Conservation (phyloP, 2,113 vertebrate species). For the Suricata suricatta region DNA sequence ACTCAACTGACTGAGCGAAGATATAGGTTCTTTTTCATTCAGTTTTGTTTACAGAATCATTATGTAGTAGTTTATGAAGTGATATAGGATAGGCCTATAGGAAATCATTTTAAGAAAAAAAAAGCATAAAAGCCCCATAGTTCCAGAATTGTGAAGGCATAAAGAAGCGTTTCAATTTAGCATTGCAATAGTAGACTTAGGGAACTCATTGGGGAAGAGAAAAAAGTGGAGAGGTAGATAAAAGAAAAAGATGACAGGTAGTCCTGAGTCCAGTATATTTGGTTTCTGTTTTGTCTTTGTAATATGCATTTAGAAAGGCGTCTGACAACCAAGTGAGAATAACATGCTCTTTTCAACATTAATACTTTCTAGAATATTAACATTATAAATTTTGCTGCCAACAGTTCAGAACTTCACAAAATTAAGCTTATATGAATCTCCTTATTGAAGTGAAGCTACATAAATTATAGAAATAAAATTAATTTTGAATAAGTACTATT, state of each 20-base stretch:
- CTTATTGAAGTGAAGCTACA: background rate
- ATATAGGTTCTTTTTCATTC: background rate
- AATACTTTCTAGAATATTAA: slow-evolving; percentile 20
- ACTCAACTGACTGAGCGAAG: too few species aligned
- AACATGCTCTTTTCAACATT: background rate
- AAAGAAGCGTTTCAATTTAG: background rate
- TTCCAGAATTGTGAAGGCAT: background rate
- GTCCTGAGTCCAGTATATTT: background rate
- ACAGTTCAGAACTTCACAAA: background rate
- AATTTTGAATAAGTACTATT: slow-evolving; percentile 7
- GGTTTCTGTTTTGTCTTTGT: background rate
- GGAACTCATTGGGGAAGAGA: background rate
- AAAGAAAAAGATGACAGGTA: background rate
- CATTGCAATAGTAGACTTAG: background rate
- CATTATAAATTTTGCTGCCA: background rate
- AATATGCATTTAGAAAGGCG: background rate
- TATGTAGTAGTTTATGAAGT: background rate
- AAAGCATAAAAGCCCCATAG: background rate
- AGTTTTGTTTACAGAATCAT: background rate
- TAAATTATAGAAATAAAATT: slow-evolving; percentile 5
- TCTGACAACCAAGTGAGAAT: background rate
- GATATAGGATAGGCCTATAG: background rate
- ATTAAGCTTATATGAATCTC: background rate
- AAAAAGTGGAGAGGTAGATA: background rate
- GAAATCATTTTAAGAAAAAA: background rate